Evolutionary conservation across 2,113 vertebrate species (phyloP).

Genomic region (Dicrurus megarhynchus): DNA sequence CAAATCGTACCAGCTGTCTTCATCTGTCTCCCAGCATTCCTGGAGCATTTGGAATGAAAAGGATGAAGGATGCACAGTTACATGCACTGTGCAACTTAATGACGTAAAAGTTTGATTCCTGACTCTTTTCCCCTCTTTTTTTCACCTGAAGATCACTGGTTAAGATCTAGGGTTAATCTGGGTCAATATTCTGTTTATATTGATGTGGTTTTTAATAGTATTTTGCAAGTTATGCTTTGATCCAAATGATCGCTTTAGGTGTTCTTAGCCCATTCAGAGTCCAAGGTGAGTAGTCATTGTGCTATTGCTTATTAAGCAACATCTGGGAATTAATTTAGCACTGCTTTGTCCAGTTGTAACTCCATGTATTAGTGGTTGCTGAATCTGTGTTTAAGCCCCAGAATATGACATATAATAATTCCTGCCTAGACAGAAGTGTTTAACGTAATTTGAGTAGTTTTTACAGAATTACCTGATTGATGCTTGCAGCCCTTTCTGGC

Average conservation of each 20-base stretch:
- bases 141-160: not conserved
- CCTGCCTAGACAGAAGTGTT: not conserved
- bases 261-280: not conserved
- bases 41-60: not conserved
- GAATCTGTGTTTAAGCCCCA: not conserved
- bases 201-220: not conserved
- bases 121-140: not conserved
- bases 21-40: not conserved
- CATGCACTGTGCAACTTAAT: not conserved
- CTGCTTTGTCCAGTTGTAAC: not conserved
- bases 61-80: not conserved
- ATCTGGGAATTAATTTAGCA: not conserved
- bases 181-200: not conserved
- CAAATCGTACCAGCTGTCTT: not conserved
- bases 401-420: not conserved
- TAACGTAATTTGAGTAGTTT: not conserved
- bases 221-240: not conserved
- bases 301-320: not conserved
- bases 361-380: not conserved
- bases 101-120: not conserved
- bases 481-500: not conserved
- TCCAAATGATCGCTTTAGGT: not conserved
- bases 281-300: not conserved
- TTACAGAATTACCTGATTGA: not conserved
- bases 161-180: not conserved